phyloP scores from a whole-genome alignment of 2,797 vertebrate species.

The Calcarius lapponicus region DNA sequence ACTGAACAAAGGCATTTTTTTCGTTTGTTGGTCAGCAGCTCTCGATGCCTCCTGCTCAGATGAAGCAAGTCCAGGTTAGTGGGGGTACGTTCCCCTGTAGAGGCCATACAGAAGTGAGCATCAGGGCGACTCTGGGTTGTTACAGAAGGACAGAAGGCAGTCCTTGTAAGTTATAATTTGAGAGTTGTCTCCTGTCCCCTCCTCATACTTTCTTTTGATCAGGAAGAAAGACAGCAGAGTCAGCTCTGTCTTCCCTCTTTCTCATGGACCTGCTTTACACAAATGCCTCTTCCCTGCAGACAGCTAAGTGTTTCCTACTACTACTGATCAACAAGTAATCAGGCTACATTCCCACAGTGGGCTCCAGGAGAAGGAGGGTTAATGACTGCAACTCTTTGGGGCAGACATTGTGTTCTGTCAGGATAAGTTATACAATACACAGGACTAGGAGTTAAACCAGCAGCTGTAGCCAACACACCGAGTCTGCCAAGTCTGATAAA shows the following conservation, averaged over 20 bases:
- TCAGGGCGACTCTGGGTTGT: background rate
- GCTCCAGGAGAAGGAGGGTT: background rate
- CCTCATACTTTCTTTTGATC: background rate
- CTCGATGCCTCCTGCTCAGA: background rate
- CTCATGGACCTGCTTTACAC: background rate
- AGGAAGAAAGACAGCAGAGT: background rate
- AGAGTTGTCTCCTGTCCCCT: background rate
- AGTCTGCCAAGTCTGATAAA: constrained; percentile 13
- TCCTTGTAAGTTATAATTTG: background rate
- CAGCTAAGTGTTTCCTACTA: background rate
- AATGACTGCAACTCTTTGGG: background rate
- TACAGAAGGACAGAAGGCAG: background rate
- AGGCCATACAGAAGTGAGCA: background rate
- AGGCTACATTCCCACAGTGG: background rate
- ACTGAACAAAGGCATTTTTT: constrained; percentile 31
- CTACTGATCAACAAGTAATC: background rate
- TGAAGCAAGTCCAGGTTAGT: background rate
- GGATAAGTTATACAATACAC: background rate
- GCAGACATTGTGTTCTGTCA: background rate
- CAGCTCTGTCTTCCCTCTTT: background rate
- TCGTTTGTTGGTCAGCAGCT: background rate
- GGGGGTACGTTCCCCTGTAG: background rate
- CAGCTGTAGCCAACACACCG: background rate
- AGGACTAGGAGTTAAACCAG: background rate
- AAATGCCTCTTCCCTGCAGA: background rate